A percentile compares a stretch with the other conserved stretches of the same genome.
Conservation (phyloP, 2,888 invertebrate species). For the Lottia scabra region DNA sequence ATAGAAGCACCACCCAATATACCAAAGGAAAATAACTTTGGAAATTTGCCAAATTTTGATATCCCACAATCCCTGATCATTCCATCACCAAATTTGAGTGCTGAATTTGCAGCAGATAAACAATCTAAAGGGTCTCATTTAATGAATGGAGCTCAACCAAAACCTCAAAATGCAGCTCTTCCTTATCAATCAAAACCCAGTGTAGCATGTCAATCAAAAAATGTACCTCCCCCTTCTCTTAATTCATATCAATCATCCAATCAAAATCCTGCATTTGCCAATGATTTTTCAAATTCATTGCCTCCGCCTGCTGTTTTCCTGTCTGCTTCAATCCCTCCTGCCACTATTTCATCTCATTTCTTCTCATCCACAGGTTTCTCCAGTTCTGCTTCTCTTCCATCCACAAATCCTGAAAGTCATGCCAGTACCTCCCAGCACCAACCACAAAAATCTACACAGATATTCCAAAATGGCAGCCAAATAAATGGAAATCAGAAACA, state of each 20-base stretch:
- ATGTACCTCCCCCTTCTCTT: not conserved
- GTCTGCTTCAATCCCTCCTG: not conserved
- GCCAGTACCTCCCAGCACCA: not conserved
- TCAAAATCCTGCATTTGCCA: not conserved
- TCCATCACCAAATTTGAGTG: not conserved
- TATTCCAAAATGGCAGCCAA: too few species aligned
- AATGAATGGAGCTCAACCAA: too few species aligned
- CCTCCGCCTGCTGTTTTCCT: not conserved
- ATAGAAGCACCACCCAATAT: not conserved
- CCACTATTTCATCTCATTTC: not conserved
- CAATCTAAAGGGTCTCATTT: not conserved
- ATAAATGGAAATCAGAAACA: too few species aligned
- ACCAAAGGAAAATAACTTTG: not conserved
- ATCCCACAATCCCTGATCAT: not conserved
- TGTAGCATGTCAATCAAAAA: not conserved
- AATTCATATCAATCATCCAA: too few species aligned
- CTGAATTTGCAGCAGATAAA: not conserved
- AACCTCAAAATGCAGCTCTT: too few species aligned
- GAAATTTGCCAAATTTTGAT: not conserved
- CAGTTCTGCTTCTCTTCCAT: not conserved
- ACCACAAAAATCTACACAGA: not conserved
- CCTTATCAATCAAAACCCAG: not conserved
- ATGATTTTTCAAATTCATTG: not conserved
- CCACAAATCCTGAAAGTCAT: not conserved
- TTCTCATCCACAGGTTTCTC: not conserved